A percentile compares a stretch with the other conserved stretches of the same genome.
Conservation (phyloP, 2,888 invertebrate genomes). For the Empis livida region DNA sequence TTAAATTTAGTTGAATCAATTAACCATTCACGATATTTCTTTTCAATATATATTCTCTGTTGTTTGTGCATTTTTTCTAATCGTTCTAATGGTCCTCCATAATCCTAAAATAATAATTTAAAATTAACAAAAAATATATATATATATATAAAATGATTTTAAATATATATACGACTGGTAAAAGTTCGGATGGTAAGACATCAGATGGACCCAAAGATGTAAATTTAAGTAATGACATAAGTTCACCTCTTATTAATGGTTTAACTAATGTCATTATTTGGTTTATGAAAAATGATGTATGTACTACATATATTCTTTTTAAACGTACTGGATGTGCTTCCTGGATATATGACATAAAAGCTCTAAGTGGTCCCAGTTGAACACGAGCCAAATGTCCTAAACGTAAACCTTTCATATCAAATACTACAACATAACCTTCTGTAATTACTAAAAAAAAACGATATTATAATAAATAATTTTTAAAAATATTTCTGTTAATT, state of each 20-base stretch:
- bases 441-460: constrained; percentile 23
- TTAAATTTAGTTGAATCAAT: constrained; percentile 33
- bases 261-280: constrained; percentile 53
- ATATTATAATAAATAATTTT: no score
- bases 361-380: constrained; percentile 46
- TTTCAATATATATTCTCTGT: constrained; percentile 42
- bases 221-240: constrained; percentile 47
- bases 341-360: constrained; percentile 55
- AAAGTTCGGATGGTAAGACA: constrained; percentile 14
- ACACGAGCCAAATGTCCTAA: constrained; percentile 53
- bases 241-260: constrained; percentile 49
- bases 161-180: constrained; percentile 17
- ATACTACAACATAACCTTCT: constrained; percentile 48
- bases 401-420: constrained; percentile 54
- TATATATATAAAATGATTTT: no score
- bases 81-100: constrained; percentile 44
- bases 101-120: constrained; percentile 35
- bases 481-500: no score
- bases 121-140: background rate
- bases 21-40: constrained; percentile 48
- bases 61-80: constrained; percentile 43
- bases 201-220: constrained; percentile 39
- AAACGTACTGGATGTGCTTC: constrained; percentile 53
- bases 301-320: constrained; percentile 51
- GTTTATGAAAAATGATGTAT: constrained; percentile 53